These are phyloP conservation scores for Pangasianodon gigas DNA, from an alignment of 2,113 vertebrate genomes.

Conservation along the genomic window DNA sequence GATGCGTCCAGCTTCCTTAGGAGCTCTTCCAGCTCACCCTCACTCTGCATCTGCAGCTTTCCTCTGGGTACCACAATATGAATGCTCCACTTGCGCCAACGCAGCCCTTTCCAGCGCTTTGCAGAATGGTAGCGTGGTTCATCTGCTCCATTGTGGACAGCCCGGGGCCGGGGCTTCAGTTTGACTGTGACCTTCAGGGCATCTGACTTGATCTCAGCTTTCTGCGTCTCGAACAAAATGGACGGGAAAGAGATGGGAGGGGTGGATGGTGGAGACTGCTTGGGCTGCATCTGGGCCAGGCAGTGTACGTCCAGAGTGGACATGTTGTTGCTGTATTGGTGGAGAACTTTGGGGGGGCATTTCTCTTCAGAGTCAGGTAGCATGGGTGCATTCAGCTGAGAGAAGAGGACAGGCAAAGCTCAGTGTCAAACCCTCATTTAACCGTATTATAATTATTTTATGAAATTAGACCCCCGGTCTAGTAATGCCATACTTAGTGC, in stretches of 20 bases:
- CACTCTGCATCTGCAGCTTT: slow-evolving; percentile 75
- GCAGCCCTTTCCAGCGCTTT: slow-evolving; percentile 85
- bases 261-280: slow-evolving; percentile 68
- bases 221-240: slow-evolving; percentile 75
- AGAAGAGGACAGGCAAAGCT: background rate
- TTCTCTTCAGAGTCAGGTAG: slow-evolving; percentile 68
- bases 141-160: slow-evolving; percentile 73
- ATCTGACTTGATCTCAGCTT: slow-evolving; percentile 77
- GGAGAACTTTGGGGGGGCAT: slow-evolving; percentile 70
- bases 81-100: slow-evolving; percentile 92
- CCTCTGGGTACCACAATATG: slow-evolving; percentile 84
- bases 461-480: background rate
- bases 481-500: background rate
- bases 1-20: slow-evolving; percentile 83
- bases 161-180: slow-evolving; percentile 84
- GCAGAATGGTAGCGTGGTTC: slow-evolving; percentile 56
- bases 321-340: slow-evolving; percentile 91
- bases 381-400: slow-evolving; percentile 63
- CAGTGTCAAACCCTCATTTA: no score
- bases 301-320: slow-evolving; percentile 87
- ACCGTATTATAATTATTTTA: background rate
- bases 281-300: slow-evolving; percentile 80
- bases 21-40: slow-evolving; percentile 87
- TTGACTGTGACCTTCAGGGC: slow-evolving; percentile 94
- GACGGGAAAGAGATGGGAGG: slow-evolving; percentile 81